Conservation (phyloP, 2,888 invertebrate genomes). For the Orthosia incerta region DNA sequence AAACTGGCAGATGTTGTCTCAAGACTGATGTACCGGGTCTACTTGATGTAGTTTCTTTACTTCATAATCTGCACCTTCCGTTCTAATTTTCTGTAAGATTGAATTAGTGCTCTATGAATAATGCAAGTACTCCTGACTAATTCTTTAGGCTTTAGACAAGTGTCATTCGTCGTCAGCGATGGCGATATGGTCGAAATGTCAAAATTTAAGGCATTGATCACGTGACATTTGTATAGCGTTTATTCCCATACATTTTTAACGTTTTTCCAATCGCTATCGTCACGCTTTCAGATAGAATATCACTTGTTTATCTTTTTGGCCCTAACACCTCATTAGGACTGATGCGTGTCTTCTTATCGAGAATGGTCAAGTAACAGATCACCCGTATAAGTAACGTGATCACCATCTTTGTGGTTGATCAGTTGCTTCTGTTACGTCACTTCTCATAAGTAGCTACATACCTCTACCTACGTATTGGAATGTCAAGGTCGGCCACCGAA, state of each 20-base stretch:
- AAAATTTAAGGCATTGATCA: too few species aligned
- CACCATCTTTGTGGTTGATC: constrained; percentile 27
- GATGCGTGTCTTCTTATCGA: not conserved
- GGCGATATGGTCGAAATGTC: too few species aligned
- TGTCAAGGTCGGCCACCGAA: constrained; percentile 50
- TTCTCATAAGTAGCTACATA: not conserved
- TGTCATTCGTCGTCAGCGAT: too few species aligned
- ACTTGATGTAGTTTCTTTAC: not conserved
- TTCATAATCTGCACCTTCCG: not conserved
- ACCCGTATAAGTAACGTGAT: constrained; percentile 1
- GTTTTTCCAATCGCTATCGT: too few species aligned
- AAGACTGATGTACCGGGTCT: not conserved
- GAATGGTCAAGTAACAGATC: not conserved
- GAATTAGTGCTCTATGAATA: not conserved
- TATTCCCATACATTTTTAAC: too few species aligned
- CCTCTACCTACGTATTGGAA: constrained; percentile 32
- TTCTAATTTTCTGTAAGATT: not conserved
- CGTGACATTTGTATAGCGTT: too few species aligned
- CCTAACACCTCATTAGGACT: too few species aligned
- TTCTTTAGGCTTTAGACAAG: too few species aligned
- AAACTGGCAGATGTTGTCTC: not conserved
- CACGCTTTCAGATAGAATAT: too few species aligned
- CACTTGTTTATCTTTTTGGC: too few species aligned
- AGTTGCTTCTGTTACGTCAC: constrained; percentile 34
- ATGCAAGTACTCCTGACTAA: not conserved